phyloP scores from a whole-genome alignment of 2,113 vertebrate genomes.

The Nibea albiflora region DNA sequence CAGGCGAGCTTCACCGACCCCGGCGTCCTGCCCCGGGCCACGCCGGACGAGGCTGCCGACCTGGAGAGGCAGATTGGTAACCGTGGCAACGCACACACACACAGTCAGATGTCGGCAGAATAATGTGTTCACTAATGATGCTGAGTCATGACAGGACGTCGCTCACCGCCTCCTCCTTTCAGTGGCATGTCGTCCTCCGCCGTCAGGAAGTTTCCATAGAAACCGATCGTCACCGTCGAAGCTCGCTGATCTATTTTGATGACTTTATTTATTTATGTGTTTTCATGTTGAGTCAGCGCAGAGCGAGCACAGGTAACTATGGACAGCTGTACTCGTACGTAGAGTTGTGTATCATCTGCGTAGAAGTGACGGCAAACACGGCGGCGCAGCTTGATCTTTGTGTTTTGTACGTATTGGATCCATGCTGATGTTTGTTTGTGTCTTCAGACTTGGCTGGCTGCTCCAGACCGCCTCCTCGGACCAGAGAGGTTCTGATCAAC shows the following conservation, averaged over 20 bases:
- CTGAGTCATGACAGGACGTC: constrained; percentile 21
- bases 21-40: constrained; percentile 93
- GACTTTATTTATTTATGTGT: not conserved
- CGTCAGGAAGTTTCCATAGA: constrained; percentile 31
- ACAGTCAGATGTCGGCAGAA: not conserved
- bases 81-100: constrained; percentile 50
- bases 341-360: not conserved
- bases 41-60: constrained; percentile 93
- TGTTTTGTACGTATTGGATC: not conserved
- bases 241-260: constrained; percentile 47
- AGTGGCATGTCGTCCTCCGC: constrained; percentile 24
- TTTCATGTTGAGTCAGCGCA: not conserved
- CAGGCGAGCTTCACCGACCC: constrained; percentile 96
- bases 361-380: not conserved
- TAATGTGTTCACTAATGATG: not conserved
- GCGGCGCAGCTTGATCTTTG: not conserved
- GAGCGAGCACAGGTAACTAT: too few relatives aligned
- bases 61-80: constrained; percentile 96
- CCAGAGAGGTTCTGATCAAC: constrained; percentile 94
- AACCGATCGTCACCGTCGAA: constrained; percentile 8
- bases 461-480: constrained; percentile 90
- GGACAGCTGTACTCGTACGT: not conserved
- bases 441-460: constrained; percentile 45
- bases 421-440: not conserved
- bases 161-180: constrained; percentile 2